phyloP scores from a whole-genome alignment of 2,113 vertebrate genomes.

The Empidonax alnorum region DNA sequence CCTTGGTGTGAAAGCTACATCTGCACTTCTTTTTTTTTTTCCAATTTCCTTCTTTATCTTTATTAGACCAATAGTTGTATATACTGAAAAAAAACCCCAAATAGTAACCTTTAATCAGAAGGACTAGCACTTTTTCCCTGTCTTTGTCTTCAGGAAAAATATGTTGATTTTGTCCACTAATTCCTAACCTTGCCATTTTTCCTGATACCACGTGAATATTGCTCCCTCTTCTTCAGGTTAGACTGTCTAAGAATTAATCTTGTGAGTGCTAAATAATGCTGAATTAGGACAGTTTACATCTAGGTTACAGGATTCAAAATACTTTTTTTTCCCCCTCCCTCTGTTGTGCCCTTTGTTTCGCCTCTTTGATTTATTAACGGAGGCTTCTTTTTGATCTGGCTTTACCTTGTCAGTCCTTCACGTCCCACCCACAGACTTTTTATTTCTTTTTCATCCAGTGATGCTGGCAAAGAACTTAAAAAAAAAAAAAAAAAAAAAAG shows the following conservation, averaged over 20 bases:
- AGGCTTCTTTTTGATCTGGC: constrained; percentile 83
- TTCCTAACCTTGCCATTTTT: neutral
- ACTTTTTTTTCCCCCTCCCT: constrained; percentile 12
- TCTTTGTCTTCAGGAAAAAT: neutral
- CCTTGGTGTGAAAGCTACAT: neutral
- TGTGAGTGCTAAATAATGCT: neutral
- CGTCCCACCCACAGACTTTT: constrained; percentile 81
- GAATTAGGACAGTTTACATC: constrained; percentile 68
- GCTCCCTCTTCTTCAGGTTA: neutral
- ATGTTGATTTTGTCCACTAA: neutral
- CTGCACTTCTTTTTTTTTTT: neutral
- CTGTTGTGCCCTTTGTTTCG: constrained; percentile 72
- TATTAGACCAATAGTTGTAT: neutral
- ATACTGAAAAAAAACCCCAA: accelerated
- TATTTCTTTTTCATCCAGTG: constrained; percentile 80
- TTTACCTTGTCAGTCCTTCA: constrained; percentile 76
- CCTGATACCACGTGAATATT: neutral
- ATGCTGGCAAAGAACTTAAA: constrained; percentile 70
- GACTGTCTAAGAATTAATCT: neutral
- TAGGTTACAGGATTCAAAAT: constrained; percentile 68
- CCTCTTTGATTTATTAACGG: constrained; percentile 81
- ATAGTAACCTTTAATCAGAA: neutral
- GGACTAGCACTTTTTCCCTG: neutral
- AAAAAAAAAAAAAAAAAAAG: neutral
- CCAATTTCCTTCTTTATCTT: neutral